These are phyloP conservation scores for Rhabditophanes sp. DNA, from an alignment of 2,888 invertebrate species.

Conservation along the genomic window DNA sequence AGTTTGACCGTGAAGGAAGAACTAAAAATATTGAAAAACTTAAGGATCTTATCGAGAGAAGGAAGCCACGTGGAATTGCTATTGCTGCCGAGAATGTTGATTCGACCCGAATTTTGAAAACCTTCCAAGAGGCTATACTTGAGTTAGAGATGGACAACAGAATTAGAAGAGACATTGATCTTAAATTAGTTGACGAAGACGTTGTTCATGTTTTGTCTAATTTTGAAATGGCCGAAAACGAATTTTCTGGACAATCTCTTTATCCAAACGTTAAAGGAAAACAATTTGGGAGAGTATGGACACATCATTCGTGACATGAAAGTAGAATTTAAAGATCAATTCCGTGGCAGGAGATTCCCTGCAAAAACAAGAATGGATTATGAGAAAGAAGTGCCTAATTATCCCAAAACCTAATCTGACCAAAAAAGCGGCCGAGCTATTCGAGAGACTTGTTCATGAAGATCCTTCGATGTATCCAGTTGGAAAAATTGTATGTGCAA, in stretches of 20 bases:
- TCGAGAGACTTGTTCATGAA: no score
- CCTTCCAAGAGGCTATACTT: constrained; percentile 47
- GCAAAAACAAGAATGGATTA: no score
- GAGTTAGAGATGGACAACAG: constrained; percentile 60
- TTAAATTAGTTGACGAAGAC: constrained; percentile 81
- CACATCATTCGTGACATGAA: no score
- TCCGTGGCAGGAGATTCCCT: no score
- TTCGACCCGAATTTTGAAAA: constrained; percentile 49
- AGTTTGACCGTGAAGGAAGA: constrained; percentile 10
- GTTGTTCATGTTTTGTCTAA: constrained; percentile 76
- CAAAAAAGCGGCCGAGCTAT: no score
- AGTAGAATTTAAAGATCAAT: no score
- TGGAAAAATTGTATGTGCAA: no score
- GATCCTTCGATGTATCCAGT: no score
- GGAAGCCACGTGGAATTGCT: constrained; percentile 81
- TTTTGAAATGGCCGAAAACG: constrained; percentile 56
- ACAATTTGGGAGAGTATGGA: constrained; percentile 8
- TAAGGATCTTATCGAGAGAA: constrained; percentile 59
- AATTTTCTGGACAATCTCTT: background rate
- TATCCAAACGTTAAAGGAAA: no score
- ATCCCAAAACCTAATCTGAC: no score
- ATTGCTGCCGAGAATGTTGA: constrained; percentile 64
- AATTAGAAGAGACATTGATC: constrained; percentile 48
- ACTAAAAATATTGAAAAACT: constrained; percentile 24
- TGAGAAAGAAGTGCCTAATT: no score